Percentiles rank a stretch among this genome's conserved stretches.
These are phyloP conservation scores for Endotricha flammealis DNA, from an alignment of 2,888 invertebrate genomes.

Conservation along the genomic window DNA sequence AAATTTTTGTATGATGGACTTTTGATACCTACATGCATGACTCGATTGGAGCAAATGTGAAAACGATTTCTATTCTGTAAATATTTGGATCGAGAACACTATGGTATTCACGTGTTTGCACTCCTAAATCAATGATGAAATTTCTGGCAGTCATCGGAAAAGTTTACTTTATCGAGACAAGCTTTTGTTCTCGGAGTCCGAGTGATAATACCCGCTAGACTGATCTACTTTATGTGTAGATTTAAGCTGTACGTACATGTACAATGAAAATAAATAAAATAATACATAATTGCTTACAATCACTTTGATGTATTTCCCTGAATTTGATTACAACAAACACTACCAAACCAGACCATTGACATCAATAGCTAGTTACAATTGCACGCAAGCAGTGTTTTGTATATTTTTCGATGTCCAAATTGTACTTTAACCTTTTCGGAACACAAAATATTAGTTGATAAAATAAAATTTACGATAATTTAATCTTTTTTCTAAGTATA, in stretches of 20 bases:
- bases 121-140: conserved; percentile 29
- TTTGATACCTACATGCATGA: conserved; percentile 8
- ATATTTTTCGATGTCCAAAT: too few relatives aligned
- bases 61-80: conserved; percentile 7
- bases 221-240: conserved; percentile 2
- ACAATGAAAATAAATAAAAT: too few relatives aligned
- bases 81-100: conserved; percentile 6
- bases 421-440: too few relatives aligned
- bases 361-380: too few relatives aligned
- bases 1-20: too few relatives aligned
- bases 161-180: conserved; percentile 22
- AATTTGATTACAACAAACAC: not conserved
- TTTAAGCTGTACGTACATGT: too few relatives aligned
- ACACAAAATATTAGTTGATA: too few relatives aligned
- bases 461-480: too few relatives aligned
- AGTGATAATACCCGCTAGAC: conserved; percentile 2
- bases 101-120: conserved; percentile 3
- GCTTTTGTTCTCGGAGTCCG: conserved; percentile 23
- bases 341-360: not conserved
- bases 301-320: not conserved
- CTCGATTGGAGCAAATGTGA: conserved; percentile 3
- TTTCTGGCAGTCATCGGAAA: conserved; percentile 16
- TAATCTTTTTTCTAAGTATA: too few relatives aligned
- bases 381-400: too few relatives aligned
- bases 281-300: too few relatives aligned